These are phyloP conservation scores for Drosophila watanabei DNA, from an alignment of 1,140 invertebrate species.

Conservation along the genomic window DNA sequence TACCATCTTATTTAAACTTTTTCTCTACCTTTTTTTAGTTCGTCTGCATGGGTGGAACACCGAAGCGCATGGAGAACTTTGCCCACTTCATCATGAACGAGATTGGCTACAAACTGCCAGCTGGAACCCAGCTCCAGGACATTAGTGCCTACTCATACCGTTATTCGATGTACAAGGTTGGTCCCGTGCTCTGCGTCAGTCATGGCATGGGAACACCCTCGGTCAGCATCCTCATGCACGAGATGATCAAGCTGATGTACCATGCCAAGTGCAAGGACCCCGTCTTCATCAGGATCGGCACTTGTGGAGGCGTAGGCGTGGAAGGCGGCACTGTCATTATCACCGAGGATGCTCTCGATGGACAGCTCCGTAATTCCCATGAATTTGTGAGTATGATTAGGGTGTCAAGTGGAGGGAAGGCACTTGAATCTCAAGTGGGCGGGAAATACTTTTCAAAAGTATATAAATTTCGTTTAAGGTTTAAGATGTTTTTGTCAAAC, in stretches of 20 bases:
- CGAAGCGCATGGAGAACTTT: constrained; percentile 97
- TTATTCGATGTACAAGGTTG: constrained; percentile 98
- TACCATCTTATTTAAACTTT: not conserved
- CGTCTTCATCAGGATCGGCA: constrained; percentile 96
- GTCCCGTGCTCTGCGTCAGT: constrained; percentile 86
- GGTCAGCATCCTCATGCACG: constrained; percentile 95
- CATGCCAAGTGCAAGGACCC: constrained; percentile 95
- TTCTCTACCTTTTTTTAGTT: constrained; percentile 88
- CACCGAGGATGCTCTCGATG: constrained; percentile 94
- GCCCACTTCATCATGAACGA: constrained; percentile 96
- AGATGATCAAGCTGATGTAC: constrained; percentile 97
- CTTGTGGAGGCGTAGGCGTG: constrained; percentile 96
- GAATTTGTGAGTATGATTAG: constrained; percentile 87
- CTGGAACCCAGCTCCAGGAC: constrained; percentile 94
- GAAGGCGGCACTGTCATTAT: constrained; percentile 96
- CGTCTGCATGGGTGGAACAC: constrained; percentile 98
- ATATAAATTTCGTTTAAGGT: not conserved
- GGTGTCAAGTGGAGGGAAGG: not conserved
- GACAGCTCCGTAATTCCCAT: constrained; percentile 89
- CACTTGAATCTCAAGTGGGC: not conserved
- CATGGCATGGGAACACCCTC: constrained; percentile 98
- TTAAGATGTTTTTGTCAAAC: not conserved
- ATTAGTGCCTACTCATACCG: constrained; percentile 97
- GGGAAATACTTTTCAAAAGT: not conserved
- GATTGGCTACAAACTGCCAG: constrained; percentile 95